Base-by-base conservation (phyloP, 2,113 vertebrate species). In the Actenoides lindsayi region DNA sequence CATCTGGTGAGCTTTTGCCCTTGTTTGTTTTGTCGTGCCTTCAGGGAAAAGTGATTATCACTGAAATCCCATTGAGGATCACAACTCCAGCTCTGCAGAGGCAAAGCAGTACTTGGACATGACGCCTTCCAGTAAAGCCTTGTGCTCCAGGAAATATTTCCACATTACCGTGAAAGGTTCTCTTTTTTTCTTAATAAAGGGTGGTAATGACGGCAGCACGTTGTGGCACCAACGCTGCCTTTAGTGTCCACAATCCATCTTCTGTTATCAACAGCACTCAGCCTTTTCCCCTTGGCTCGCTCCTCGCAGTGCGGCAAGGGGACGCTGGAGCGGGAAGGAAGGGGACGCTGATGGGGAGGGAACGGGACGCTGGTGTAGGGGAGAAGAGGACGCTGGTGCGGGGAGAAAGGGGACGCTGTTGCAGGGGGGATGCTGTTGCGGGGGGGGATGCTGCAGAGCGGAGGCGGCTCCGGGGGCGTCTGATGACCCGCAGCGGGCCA, bases 401-500 rank as follows among this genome's bases (percentile, higher is more conserved):
- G 46, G 18, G 7, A 10, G 48, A 21, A 23, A 48, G 48, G 48
- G 23, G 48, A 50, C 10, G 21, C 48, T 50, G 48, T 11, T 50
- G 48, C 11, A 11, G 48, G 20, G 48, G 20, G n/a, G 10, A 59
- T 48, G 65, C 6, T 46, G 56, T 0, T 54, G 51, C 0, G 1
- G 44, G 15, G 42, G 42, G 14, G 0, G 2, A 27, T 33, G 42
- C 18, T 63, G 37, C 19, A 11, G 19, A 1, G 9, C 5, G 35
- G 21, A 42, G 51, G 59, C 1, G 13, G 20, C 51, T 39, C 21
- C 2, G 1, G 46, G 30, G 5, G 2, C 4, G 3, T 16, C 16
- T 8, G 4, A 3, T 11, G 0, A 0, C 30, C 51, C 37, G 0
- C 27, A 25, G 31, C 6, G 18, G 27, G 37, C 17, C 24, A 19